Percentiles rank a stretch among this genome's conserved stretches.
Conservation (phyloP, 2,888 invertebrate genomes). For the Clusia tigrina region DNA sequence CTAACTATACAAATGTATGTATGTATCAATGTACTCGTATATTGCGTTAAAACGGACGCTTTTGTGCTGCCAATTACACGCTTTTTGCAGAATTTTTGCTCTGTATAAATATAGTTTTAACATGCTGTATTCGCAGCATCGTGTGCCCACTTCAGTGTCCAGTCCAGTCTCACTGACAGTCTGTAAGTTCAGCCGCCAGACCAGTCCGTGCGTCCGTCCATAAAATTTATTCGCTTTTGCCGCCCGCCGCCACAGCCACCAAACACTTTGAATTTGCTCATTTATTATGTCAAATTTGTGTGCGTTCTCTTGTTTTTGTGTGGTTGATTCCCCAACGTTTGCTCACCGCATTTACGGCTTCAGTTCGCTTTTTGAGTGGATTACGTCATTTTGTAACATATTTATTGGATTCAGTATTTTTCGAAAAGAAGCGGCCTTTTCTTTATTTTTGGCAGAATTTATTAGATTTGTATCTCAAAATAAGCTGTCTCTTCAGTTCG, state of each 20-base stretch:
- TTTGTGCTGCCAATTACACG: too few species aligned
- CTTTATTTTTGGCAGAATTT: neutral
- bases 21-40: too few species aligned
- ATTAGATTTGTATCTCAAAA: too few species aligned
- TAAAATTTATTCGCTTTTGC: neutral
- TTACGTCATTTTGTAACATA: conserved; percentile 4
- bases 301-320: neutral
- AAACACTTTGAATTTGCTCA: neutral
- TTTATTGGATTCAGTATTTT: neutral
- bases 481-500: too few species aligned
- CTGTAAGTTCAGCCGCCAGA: neutral
- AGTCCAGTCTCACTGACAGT: neutral
- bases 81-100: too few species aligned
- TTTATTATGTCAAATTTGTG: neutral
- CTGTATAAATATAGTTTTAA: too few species aligned
- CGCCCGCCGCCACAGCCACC: neutral
- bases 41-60: too few species aligned
- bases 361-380: neutral
- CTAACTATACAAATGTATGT: too few species aligned
- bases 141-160: too few species aligned
- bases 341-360: conserved; percentile 8
- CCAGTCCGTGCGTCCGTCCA: neutral
- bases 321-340: neutral
- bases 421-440: neutral
- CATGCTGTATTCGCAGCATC: too few species aligned